Evolutionary conservation across 2,888 invertebrate genomes (phyloP), one percentile per base, ranked within the genome.

Genomic region (Heliconius erato): DNA sequence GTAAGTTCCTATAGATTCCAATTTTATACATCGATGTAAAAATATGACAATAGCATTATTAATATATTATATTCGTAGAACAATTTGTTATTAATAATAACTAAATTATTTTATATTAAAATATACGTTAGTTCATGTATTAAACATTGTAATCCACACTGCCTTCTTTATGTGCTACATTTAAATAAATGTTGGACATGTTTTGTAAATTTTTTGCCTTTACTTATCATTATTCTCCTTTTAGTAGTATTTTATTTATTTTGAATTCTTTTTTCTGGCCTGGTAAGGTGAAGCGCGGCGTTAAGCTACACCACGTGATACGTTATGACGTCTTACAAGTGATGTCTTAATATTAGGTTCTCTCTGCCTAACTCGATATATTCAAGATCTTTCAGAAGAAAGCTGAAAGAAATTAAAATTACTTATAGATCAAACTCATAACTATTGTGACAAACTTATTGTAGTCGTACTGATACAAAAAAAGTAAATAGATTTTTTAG

Each of bases 1-100:
- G 82, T 86, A 85, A 85, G 87, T 85, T 86, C 85, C 86, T 88
- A 86, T 86, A 85, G 79, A 84, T 88, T 85, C 84, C 84, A 86
- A 84, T 85, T 85, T 86, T 86, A 85, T 87, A 86, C 82, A 84
- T 84, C 76, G 72, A 86, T 87, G 79, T 84, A 82, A 85, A 84
- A 74, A 79, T 82, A 81, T 84, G 84, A 83, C 84, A 85, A 85
- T 83, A 82, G 81, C 67, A 72, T 71, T 71, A 44, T 44, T n/a
- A 71, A 71, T 82, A 78, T 78, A 78, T 78, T 11, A 63, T 63
- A 78, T 44, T 76, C 74, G 74, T 76, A 76, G 78, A 67, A 65
- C 65, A 78, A 78, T 78, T 78, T 78, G 78, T 78, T 78, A 65
- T 44, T 44, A 49, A 23, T 59, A 63, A 63, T 40, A 59, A 59